Evolutionary conservation across 2,113 vertebrate genomes (phyloP).

Genomic region (Chrysochloris asiatica): DNA sequence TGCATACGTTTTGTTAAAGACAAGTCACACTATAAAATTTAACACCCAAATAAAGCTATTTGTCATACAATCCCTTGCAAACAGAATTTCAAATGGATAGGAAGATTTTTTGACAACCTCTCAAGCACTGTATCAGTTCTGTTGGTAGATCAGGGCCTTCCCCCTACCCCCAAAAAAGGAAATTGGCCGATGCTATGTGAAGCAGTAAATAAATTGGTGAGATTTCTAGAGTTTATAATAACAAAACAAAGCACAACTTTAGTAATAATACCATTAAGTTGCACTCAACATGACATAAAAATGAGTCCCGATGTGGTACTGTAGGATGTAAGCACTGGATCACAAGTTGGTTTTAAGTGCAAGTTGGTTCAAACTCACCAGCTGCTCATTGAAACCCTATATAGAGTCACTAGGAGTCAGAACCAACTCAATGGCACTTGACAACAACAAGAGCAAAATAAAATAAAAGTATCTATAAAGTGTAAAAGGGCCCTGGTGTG

Average conservation of each 20-base stretch:
- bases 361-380: too few species aligned
- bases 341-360: too few species aligned
- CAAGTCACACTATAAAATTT: neutral
- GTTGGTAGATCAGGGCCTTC: neutral
- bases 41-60: neutral
- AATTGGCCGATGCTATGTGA: neutral
- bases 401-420: too few species aligned
- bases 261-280: neutral
- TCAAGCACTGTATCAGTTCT: neutral
- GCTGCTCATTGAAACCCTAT: too few species aligned
- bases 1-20: neutral
- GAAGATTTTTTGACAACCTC: neutral
- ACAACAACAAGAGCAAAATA: too few species aligned
- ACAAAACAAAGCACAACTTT: neutral
- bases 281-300: too few species aligned
- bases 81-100: neutral
- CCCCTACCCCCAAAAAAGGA: neutral
- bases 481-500: too few species aligned
- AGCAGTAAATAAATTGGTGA: neutral
- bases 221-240: neutral
- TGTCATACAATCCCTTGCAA: neutral
- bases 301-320: too few species aligned
- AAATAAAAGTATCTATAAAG: neutral
- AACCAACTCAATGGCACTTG: too few species aligned
- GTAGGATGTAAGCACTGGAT: too few species aligned